Conservation (phyloP, 92 coral and sea anemone species). For the Anthopleura xanthogrammica region DNA sequence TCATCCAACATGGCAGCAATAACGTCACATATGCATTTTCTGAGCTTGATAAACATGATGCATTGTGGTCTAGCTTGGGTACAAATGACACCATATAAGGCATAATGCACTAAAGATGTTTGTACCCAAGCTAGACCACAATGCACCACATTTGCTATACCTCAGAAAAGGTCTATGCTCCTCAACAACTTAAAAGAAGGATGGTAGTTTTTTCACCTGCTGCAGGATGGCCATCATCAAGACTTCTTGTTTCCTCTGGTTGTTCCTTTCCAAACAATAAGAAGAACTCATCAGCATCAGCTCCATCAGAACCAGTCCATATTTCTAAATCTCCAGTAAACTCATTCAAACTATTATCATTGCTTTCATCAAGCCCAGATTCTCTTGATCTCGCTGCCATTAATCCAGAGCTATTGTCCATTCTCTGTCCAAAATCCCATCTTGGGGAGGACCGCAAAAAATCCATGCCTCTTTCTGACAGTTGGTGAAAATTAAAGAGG, state of each 20-base stretch:
- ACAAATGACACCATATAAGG: no score
- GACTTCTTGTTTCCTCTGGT: constrained; percentile 55
- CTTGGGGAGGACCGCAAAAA: constrained; percentile 18
- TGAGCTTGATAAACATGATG: no score
- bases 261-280: constrained; percentile 69
- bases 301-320: constrained; percentile 61
- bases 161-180: no score
- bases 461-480: constrained; percentile 36
- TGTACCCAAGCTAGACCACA: no score
- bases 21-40: no score
- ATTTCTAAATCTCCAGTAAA: constrained; percentile 46
- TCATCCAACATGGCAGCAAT: no score
- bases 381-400: constrained; percentile 5
- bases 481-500: constrained; percentile 39
- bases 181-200: neutral
- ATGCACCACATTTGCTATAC: no score
- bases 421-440: constrained; percentile 19
- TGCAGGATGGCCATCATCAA: constrained; percentile 90
- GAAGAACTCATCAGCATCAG: constrained; percentile 74
- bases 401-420: constrained; percentile 5
- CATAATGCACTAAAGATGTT: no score
- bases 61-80: no score
- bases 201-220: constrained; percentile 62
- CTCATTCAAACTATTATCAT: constrained; percentile 25
- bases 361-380: constrained; percentile 10